phyloP scores from a whole-genome alignment of 1,140 invertebrate genomes.

The Chrysoperla carnea region DNA sequence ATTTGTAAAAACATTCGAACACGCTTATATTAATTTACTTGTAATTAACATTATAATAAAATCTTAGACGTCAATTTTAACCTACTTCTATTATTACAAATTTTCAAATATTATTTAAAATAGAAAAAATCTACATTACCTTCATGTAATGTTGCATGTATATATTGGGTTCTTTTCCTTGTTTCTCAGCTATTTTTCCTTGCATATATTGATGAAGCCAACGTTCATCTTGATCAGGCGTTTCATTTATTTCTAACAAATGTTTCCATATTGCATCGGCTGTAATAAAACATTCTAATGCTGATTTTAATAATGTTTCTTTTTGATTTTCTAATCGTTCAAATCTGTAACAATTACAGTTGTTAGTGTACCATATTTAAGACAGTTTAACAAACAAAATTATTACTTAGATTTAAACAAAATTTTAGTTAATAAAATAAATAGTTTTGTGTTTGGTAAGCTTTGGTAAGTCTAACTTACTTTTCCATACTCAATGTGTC shows the following conservation, averaged over 20 bases:
- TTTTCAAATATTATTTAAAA: too few relatives aligned
- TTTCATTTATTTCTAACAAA: constrained; percentile 17
- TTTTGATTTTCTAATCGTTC: constrained; percentile 55
- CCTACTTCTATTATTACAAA: too few relatives aligned
- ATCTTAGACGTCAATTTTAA: too few relatives aligned
- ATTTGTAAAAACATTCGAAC: too few relatives aligned
- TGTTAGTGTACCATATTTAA: too few relatives aligned
- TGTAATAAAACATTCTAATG: constrained; percentile 56
- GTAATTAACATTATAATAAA: too few relatives aligned
- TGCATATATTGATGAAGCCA: constrained; percentile 89
- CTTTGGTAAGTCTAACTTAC: too few relatives aligned
- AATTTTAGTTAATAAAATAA: too few relatives aligned
- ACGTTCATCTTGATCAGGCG: constrained; percentile 44
- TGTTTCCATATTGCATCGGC: constrained; percentile 40
- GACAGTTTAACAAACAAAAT: too few relatives aligned
- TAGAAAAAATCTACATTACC: constrained; percentile 17
- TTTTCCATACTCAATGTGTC: constrained; percentile 58
- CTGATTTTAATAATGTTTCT: constrained; percentile 56
- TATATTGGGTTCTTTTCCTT: constrained; percentile 45
- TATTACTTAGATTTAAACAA: too few relatives aligned
- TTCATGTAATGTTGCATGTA: constrained; percentile 65
- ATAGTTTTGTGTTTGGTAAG: too few relatives aligned
- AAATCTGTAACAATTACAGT: constrained; percentile 26
- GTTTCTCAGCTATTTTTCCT: constrained; percentile 79
- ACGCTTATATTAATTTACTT: too few relatives aligned